Evolutionary conservation across 2,113 vertebrate genomes (phyloP), one percentile per base, ranked within the genome.

Genomic region (Brevimyrus niger): DNA sequence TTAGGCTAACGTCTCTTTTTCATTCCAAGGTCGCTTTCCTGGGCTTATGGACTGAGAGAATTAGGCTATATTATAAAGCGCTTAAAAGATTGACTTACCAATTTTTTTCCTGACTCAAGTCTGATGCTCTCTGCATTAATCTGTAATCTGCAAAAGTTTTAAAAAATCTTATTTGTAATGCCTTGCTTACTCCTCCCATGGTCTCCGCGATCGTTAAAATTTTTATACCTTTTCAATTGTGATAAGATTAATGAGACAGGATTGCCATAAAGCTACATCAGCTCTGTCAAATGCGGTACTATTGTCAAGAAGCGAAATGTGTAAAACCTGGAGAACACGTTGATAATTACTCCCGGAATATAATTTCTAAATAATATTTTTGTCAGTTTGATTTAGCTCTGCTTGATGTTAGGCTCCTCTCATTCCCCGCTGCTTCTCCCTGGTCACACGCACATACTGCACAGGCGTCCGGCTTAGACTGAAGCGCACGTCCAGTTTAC

Each of bases 311-410:
- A 76, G 73, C 13, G 15, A 76, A 38, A 76, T 9, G 15, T 38
- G 15, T 42, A 38, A 76, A 76, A 76, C 17, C 69, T 19, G 38
- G 31, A 76, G 69, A 76, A 38, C 35, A 7, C 73, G 35, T 27
- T 80, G 73, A 80, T 47, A 84, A 84, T 84, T 44, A n/a, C 82
- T 84, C 47, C 21, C 80, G 82, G 82, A 84, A 46, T 46, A 84
- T 19, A 84, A 46, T 19, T 46, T 84, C 1, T 84, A 5, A 21
- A 84, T 47, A 44, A 23, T 11, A 44, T 83, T 47, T 83, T n/a
- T 47, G 13, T 35, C 9, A 19, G 15, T 80, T 80, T 80, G 35
- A 19, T 38, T 15, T 76, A n/a, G 13, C 19, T 17, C 73, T 19
- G 9, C 1, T 42, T 21, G 35, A 23, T 42, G 1, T 23, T 15